A percentile compares a stretch with the other conserved stretches of the same genome.
Conservation (phyloP, 2,113 vertebrate genomes). For the Sinosuthora webbiana region DNA sequence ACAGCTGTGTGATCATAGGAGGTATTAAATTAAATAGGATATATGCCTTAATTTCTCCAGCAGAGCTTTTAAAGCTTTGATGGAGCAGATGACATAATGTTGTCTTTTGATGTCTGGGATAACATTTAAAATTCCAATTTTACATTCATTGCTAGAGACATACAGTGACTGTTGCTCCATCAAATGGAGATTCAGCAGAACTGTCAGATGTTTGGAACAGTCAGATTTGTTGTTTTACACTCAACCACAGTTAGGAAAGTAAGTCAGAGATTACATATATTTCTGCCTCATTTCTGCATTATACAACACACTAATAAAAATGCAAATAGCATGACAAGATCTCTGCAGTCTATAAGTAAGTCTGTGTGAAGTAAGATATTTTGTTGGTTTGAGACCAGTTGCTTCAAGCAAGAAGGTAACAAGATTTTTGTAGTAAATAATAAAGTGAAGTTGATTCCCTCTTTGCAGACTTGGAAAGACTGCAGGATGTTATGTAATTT, state of each 20-base stretch:
- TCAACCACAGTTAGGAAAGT: background rate
- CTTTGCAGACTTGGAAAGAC: background rate
- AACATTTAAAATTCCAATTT: conserved; percentile 26
- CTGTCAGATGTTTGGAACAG: background rate
- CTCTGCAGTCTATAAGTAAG: background rate
- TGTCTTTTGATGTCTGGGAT: conserved; percentile 6
- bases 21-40: conserved; percentile 18
- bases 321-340: background rate
- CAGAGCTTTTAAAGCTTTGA: conserved; percentile 1
- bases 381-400: background rate
- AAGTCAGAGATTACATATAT: background rate
- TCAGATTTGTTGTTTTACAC: background rate
- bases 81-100: background rate
- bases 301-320: background rate
- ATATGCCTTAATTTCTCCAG: background rate
- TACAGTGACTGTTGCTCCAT: background rate
- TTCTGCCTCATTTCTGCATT: background rate
- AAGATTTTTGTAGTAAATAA: background rate
- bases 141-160: background rate
- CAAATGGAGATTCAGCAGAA: background rate
- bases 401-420: background rate
- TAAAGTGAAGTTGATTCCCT: background rate
- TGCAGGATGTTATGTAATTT: background rate
- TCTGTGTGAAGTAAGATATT: background rate
- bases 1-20: conserved; percentile 28